phyloP scores from a whole-genome alignment of 2,113 vertebrate species.

The Chunga burmeisteri region DNA sequence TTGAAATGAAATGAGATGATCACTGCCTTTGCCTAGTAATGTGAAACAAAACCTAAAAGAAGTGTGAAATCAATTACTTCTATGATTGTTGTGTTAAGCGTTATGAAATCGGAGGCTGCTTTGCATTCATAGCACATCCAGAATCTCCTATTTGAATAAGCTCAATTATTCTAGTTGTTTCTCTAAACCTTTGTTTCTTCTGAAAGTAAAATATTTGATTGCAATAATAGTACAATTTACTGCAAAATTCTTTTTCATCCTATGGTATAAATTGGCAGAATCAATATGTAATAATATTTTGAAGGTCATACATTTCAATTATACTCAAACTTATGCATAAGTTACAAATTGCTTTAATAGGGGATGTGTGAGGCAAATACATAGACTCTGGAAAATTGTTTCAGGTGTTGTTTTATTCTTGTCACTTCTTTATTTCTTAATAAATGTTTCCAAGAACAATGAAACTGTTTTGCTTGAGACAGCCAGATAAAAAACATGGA shows the following conservation, averaged over 20 bases:
- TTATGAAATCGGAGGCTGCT: conserved; percentile 16
- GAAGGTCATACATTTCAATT: conserved; percentile 38
- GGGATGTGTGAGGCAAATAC: background rate
- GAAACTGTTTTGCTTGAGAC: background rate
- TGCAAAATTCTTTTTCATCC: background rate
- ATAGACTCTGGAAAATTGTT: background rate
- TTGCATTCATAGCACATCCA: background rate
- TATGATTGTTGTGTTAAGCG: background rate
- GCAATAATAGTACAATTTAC: conserved; percentile 21
- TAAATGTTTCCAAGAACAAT: background rate
- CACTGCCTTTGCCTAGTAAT: background rate
- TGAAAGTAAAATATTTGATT: conserved; percentile 34
- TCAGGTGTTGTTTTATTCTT: background rate
- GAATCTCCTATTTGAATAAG: background rate
- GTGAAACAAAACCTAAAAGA: background rate
- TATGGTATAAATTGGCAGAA: background rate
- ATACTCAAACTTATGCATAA: background rate
- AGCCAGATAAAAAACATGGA: background rate
- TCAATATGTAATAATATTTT: conserved; percentile 34
- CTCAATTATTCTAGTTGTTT: conserved; percentile 1
- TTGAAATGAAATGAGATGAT: background rate
- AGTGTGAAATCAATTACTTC: conserved; percentile 25
- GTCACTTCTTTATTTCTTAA: conserved; percentile 2
- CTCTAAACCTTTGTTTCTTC: conserved; percentile 32
- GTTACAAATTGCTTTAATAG: background rate